A percentile compares a stretch with the other conserved stretches of the same genome.
These are phyloP conservation scores for Hylia prasina DNA, from an alignment of 2,113 vertebrate species.

Conservation along the genomic window DNA sequence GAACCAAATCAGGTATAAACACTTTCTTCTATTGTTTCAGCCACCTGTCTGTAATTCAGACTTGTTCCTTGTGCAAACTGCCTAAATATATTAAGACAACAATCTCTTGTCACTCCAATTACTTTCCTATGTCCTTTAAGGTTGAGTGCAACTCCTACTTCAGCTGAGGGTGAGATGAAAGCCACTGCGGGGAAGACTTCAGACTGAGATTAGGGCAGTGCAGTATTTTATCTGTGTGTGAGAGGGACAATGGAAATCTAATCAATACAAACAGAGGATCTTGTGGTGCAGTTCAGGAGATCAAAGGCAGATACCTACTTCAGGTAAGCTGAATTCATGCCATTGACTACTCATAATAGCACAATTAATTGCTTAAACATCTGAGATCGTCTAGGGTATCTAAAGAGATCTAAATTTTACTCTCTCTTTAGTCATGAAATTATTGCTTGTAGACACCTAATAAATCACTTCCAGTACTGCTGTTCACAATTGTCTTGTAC, in stretches of 20 bases:
- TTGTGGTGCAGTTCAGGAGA: background rate
- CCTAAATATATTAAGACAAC: background rate
- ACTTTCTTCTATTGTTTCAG: background rate
- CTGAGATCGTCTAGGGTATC: background rate
- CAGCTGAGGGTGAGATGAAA: background rate
- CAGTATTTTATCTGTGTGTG: background rate
- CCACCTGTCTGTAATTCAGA: background rate
- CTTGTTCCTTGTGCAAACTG: background rate
- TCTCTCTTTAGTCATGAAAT: background rate
- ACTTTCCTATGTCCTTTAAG: background rate
- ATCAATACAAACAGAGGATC: background rate
- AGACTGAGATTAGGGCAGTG: background rate
- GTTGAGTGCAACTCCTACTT: background rate
- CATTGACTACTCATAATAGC: background rate
- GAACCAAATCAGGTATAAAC: background rate
- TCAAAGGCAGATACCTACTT: background rate
- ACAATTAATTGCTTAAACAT: background rate
- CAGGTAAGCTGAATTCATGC: background rate
- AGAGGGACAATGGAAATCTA: background rate
- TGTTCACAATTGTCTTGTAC: background rate
- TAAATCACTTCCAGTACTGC: background rate
- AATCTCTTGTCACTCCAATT: background rate
- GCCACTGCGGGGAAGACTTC: background rate
- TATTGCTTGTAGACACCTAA: background rate
- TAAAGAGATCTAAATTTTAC: background rate